Evolutionary conservation across 2,797 vertebrate species (phyloP).

Genomic region (Acanthurus lineatus): DNA sequence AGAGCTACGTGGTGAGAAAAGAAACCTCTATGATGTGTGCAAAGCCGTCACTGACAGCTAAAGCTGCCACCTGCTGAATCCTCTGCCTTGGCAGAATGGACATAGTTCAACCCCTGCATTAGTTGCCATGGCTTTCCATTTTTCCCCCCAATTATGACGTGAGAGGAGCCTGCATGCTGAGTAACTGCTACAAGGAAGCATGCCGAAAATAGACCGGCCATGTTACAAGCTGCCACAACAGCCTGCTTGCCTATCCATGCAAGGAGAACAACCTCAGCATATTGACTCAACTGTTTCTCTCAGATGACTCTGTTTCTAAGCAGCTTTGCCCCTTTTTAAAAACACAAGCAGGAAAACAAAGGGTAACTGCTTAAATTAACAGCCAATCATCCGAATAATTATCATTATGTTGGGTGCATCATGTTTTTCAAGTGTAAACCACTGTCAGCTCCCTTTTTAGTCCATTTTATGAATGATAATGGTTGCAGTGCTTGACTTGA

Average conservation of each 20-base stretch:
- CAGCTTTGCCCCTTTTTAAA: conserved; percentile 21
- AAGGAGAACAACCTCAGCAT: conserved; percentile 67
- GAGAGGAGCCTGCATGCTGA: conserved; percentile 82
- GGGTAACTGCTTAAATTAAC: background rate
- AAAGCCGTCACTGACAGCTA: conserved; percentile 14
- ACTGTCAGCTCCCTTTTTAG: conserved; percentile 1
- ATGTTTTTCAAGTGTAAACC: background rate
- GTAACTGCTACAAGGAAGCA: conserved; percentile 84
- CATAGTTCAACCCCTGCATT: conserved; percentile 80
- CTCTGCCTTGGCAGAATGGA: conserved; percentile 66
- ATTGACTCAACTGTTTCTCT: conserved; percentile 53
- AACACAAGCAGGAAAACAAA: conserved; percentile 30
- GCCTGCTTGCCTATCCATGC: conserved; percentile 60
- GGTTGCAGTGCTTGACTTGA: conserved; percentile 24
- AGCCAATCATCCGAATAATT: conserved; percentile 16
- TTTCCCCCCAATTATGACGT: conserved; percentile 79
- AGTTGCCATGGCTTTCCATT: conserved; percentile 86
- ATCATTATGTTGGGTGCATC: background rate
- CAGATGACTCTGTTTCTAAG: conserved; percentile 31
- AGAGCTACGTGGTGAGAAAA: background rate
- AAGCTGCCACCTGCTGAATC: conserved; percentile 66
- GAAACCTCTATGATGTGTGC: conserved; percentile 19
- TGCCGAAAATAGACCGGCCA: conserved; percentile 82
- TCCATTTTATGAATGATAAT: conserved; percentile 35
- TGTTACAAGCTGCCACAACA: conserved; percentile 77